These are phyloP conservation scores for Distichodus sexfasciatus DNA, from an alignment of 2,797 vertebrate genomes.

Conservation along the genomic window DNA sequence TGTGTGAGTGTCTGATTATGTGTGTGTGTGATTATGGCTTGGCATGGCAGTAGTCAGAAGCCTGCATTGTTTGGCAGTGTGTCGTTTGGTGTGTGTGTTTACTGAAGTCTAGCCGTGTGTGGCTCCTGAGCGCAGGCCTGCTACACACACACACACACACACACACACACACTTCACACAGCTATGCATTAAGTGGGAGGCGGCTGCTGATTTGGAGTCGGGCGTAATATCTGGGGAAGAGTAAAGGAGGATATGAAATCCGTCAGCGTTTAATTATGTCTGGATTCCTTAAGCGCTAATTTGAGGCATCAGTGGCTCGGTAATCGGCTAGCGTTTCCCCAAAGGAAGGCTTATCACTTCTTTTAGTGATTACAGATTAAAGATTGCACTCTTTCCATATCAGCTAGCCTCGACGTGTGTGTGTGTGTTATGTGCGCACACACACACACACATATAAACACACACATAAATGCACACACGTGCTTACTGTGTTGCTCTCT, in stretches of 20 bases:
- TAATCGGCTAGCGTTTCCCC: conserved; percentile 67
- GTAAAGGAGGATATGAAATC: conserved; percentile 45
- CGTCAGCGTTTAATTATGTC: conserved; percentile 56
- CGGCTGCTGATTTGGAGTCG: conserved; percentile 12
- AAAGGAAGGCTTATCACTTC: conserved; percentile 61
- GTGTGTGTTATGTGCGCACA: too few relatives aligned
- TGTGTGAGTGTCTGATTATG: conserved; percentile 16
- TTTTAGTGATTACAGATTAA: conserved; percentile 52
- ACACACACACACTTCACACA: conserved; percentile 12
- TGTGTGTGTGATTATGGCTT: conserved; percentile 15
- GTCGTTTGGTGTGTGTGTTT: not conserved
- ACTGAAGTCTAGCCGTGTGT: not conserved
- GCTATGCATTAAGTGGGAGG: conserved; percentile 22
- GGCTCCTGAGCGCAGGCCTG: too few relatives aligned
- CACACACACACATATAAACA: not conserved
- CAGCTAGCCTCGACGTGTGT: conserved; percentile 3
- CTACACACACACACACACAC: too few relatives aligned
- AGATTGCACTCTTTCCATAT: conserved; percentile 41
- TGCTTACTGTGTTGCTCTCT: conserved; percentile 10
- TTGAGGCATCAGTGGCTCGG: conserved; percentile 76
- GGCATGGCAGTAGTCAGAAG: not conserved
- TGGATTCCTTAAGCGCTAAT: conserved; percentile 65
- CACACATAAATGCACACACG: conserved; percentile 31
- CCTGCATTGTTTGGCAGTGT: conserved; percentile 3
- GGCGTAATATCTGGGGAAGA: conserved; percentile 34